Evolutionary conservation across 1,140 invertebrate genomes (phyloP), one percentile per base, ranked within the genome.

Genomic region (Wasmannia auropunctata): DNA sequence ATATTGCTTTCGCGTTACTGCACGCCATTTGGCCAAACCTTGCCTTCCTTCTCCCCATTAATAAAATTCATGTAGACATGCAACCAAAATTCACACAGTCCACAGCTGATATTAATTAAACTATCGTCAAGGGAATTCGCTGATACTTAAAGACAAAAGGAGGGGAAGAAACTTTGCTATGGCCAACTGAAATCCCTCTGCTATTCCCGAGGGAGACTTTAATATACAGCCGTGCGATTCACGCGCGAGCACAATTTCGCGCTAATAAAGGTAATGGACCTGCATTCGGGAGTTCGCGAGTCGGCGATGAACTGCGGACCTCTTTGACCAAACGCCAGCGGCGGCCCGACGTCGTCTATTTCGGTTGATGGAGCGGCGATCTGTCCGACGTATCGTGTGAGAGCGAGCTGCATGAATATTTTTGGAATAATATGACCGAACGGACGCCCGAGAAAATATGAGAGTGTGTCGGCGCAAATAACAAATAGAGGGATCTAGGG

Each of bases 181-280:
- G 10, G 25, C 22, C 11, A 34, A 40, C 2, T 19, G 22, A 51
- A 76, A 51, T 56, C 34, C 11, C 46, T n/a, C n/a, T 60, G 8
- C 37, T 56, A 11, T 1, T 54, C 34, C 11, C 31, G 14, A 25
- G 51, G 31, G 34, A 85, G 46, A 65, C 22, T 80, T 85, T 31
- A 58, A 72, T 67, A 72, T 67, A 43, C 49, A 84, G 10, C 69
- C 22, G 11, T 56, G 49, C 51, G 40, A 83, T 86, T 84, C 58
- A 84, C 56, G 58, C 25, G 28, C 31, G 63, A 81, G 31, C 81
- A 70, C 31, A 87, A 70, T 90, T 79, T 88, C 76, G 54, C 58
- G 86, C 58, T 87, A 90, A 90, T 90, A 90, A 90, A 88, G 63
- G 88, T 90, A 90, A 90, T 90, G 86, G 88, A 86, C 46, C n/a